Evolutionary conservation across 2,113 vertebrate species (phyloP).

Genomic region (Tetrax tetrax): DNA sequence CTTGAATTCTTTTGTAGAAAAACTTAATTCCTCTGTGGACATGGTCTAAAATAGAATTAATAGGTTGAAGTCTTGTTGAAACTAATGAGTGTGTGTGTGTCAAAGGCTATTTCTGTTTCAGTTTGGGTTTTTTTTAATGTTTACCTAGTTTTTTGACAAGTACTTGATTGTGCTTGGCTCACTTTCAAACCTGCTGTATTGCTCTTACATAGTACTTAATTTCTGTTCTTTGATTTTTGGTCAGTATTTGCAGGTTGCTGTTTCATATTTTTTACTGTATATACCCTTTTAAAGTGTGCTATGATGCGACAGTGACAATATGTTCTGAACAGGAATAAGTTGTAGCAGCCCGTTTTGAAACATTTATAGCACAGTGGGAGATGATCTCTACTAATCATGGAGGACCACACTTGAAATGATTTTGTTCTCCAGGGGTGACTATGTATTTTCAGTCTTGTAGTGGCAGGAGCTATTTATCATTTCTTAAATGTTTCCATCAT

Average conservation of each 20-base stretch:
- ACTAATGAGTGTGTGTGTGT: neutral
- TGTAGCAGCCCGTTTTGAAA: conserved; percentile 28
- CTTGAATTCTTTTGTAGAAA: neutral
- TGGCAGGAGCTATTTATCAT: conserved; percentile 46
- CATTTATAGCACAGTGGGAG: neutral
- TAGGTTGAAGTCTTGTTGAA: neutral
- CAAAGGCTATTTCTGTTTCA: neutral
- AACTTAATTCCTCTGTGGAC: neutral
- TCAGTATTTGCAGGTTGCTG: neutral
- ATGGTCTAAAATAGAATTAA: neutral
- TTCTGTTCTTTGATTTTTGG: neutral
- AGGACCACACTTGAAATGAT: conserved; percentile 45
- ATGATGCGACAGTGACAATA: neutral
- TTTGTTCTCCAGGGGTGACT: conserved; percentile 33
- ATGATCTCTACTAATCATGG: conserved; percentile 24
- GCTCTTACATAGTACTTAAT: neutral
- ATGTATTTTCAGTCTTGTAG: conserved; percentile 50
- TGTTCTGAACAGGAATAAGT: conserved; percentile 3
- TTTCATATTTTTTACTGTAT: neutral
- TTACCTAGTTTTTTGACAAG: neutral
- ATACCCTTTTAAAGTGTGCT: neutral
- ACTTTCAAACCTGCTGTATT: neutral
- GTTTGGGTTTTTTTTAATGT: neutral
- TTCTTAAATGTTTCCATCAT: conserved; percentile 45
- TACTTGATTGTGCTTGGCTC: neutral